phyloP scores from a whole-genome alignment of 2,888 invertebrate species.

The Mesorhabditis spiculigera region DNA sequence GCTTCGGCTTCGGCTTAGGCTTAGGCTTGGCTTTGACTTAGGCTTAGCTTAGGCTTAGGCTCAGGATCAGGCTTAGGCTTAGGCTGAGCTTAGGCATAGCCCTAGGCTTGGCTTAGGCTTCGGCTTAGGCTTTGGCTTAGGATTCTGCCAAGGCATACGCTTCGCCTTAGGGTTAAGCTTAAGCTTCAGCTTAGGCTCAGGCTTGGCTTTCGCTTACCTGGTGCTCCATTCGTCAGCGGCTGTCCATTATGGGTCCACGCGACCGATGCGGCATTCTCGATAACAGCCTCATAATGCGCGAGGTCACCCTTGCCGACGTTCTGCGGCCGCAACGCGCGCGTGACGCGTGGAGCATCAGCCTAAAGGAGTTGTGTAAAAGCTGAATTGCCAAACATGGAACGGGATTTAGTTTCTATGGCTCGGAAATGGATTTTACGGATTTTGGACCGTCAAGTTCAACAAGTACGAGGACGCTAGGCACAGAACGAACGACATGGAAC shows the following conservation, averaged over 20 bases:
- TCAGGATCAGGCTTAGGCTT: background rate
- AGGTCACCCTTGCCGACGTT: slow-evolving; percentile 71
- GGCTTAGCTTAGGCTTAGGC: background rate
- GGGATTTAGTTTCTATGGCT: too few species aligned
- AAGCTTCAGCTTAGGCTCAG: background rate
- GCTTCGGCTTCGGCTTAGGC: too few species aligned
- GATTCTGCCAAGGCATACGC: background rate
- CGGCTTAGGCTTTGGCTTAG: too few species aligned
- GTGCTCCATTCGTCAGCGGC: slow-evolving; percentile 17
- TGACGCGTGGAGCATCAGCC: slow-evolving; percentile 26
- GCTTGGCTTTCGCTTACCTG: background rate
- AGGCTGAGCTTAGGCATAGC: too few species aligned
- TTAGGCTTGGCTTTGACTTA: background rate
- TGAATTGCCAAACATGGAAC: too few species aligned
- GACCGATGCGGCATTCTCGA: slow-evolving; percentile 41
- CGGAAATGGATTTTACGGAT: too few species aligned
- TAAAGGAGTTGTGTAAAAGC: background rate
- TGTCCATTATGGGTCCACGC: slow-evolving; percentile 40
- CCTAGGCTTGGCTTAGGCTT: too few species aligned
- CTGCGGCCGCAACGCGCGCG: slow-evolving; percentile 31
- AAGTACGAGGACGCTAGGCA: too few species aligned
- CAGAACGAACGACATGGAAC: too few species aligned
- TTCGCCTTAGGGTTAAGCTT: background rate
- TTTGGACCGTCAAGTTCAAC: too few species aligned
- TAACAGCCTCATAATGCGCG: slow-evolving; percentile 44